phyloP scores from a whole-genome alignment of 2,888 invertebrate species.

The Machimus rusticus region DNA sequence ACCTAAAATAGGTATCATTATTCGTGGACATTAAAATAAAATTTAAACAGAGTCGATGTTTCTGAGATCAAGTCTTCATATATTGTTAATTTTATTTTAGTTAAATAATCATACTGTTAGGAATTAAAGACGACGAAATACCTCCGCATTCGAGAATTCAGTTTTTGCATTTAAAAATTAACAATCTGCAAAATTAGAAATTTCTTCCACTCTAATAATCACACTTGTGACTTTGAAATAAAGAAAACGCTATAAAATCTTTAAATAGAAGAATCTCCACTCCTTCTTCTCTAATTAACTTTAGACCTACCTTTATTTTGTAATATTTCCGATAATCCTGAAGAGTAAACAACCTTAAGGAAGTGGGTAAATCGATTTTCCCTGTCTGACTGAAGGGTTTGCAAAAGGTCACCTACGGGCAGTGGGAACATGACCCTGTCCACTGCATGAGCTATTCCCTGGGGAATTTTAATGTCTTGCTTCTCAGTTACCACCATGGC shows the following conservation, averaged over 20 bases:
- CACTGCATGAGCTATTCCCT: constrained; percentile 84
- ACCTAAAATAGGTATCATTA: no score
- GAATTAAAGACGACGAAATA: no score
- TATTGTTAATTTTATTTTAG: no score
- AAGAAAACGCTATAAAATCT: not conserved
- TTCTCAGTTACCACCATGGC: constrained; percentile 82
- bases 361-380: constrained; percentile 82
- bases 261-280: not conserved
- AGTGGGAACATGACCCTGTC: constrained; percentile 90
- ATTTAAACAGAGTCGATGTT: no score
- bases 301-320: constrained; percentile 59
- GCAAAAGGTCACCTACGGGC: constrained; percentile 85
- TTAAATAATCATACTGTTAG: no score
- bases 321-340: constrained; percentile 77
- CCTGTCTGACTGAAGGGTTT: constrained; percentile 84
- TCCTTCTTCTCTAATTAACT: not conserved
- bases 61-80: no score
- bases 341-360: constrained; percentile 76
- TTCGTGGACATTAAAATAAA: no score
- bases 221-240: no score
- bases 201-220: no score
- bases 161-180: no score
- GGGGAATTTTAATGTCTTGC: constrained; percentile 83
- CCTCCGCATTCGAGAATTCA: no score
- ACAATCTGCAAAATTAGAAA: no score